Percentiles rank a stretch among this genome's conserved stretches.
Evolutionary conservation across 1,140 invertebrate species (phyloP).

Genomic region (Drosophila punjabiensis): DNA sequence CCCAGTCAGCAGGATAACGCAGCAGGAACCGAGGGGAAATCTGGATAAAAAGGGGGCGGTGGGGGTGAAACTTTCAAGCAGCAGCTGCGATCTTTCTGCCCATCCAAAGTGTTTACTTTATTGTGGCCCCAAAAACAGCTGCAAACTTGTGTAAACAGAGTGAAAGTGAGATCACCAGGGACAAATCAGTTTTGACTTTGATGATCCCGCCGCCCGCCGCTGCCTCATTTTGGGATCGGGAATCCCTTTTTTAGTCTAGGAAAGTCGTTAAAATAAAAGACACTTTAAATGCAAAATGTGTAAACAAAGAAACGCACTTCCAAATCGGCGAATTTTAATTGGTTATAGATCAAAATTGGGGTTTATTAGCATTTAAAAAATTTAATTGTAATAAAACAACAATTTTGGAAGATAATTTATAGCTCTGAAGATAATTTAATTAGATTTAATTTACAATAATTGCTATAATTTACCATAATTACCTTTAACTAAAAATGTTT

Average conservation of each 20-base stretch:
- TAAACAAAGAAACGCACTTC: background rate
- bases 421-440: background rate
- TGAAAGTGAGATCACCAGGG: conserved; percentile 35
- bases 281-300: conserved; percentile 1
- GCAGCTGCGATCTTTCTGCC: conserved; percentile 54
- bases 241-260: conserved; percentile 6
- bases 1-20: conserved; percentile 44
- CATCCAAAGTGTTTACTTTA: conserved; percentile 38
- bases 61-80: conserved; percentile 11
- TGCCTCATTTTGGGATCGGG: background rate
- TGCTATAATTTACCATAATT: background rate
- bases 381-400: background rate
- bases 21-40: background rate
- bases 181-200: conserved; percentile 17
- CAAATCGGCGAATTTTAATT: background rate
- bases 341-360: background rate
- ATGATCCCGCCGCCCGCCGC: background rate
- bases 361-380: too few relatives aligned
- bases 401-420: background rate
- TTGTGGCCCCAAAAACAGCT: conserved; percentile 34
- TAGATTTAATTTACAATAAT: background rate
- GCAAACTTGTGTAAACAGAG: conserved; percentile 25
- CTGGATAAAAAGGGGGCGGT: background rate
- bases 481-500: background rate
- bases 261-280: background rate